Conservation (phyloP, 2,113 vertebrate genomes). For the Tyrannus savana region DNA sequence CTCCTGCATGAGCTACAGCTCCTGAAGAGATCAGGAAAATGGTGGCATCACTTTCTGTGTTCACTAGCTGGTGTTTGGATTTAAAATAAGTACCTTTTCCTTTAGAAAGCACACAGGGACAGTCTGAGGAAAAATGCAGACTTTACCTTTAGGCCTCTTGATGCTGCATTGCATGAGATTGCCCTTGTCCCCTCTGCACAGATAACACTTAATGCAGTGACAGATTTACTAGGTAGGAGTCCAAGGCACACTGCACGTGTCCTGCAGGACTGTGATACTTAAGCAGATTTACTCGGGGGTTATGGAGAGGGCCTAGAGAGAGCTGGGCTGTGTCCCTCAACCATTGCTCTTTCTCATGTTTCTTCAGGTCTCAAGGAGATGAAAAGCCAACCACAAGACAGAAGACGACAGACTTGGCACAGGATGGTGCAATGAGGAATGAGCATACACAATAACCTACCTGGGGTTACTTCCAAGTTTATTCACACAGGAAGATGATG, state of each 20-base stretch:
- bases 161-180: neutral
- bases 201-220: neutral
- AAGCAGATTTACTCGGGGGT: neutral
- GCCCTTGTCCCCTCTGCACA: neutral
- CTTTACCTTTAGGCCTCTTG: neutral
- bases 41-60: neutral
- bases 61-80: neutral
- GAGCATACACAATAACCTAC: neutral
- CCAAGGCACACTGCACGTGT: neutral
- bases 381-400: neutral
- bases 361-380: neutral
- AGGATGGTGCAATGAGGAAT: rapidly evolving
- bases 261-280: neutral
- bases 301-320: neutral
- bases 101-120: neutral
- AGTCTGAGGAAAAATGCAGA: neutral
- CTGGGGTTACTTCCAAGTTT: neutral
- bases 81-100: neutral
- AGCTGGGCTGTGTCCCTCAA: neutral
- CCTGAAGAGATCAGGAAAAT: neutral
- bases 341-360: neutral
- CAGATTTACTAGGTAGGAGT: neutral
- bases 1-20: rapidly evolving
- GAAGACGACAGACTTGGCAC: neutral
- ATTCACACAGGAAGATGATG: neutral